Conservation (phyloP, 2,888 invertebrate genomes). For the Idaea dimidiata region DNA sequence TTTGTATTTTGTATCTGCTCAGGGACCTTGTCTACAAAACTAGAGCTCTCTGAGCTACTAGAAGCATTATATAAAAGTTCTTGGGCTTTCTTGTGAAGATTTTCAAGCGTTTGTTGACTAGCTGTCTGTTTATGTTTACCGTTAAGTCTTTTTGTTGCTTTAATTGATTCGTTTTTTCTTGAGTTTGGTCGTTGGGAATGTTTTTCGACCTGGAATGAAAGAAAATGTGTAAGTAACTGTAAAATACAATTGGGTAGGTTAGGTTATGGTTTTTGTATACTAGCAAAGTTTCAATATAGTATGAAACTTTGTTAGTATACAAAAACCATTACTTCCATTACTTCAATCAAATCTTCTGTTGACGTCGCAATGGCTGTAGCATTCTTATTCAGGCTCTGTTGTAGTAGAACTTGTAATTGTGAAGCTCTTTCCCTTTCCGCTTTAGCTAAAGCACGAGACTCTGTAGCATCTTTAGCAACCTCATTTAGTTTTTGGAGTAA, state of each 20-base stretch:
- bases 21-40: conserved; percentile 8
- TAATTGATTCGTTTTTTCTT: conserved; percentile 20
- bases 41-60: conserved; percentile 41
- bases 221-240: not conserved
- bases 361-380: conserved; percentile 26
- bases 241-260: not conserved
- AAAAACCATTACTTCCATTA: conserved; percentile 4
- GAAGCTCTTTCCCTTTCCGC: conserved; percentile 52
- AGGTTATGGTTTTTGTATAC: too few species aligned
- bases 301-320: conserved; percentile 4
- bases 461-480: conserved; percentile 57
- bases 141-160: conserved; percentile 23
- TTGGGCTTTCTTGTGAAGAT: conserved; percentile 67
- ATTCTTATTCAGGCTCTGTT: conserved; percentile 42
- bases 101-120: conserved; percentile 54
- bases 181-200: not conserved
- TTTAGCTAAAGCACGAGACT: conserved; percentile 55
- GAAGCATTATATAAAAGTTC: conserved; percentile 61
- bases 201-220: conserved; percentile 1
- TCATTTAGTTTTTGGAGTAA: conserved; percentile 62
- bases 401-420: conserved; percentile 52
- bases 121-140: conserved; percentile 37
- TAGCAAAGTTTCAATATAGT: too few species aligned
- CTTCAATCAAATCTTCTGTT: conserved; percentile 24
- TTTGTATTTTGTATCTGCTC: conserved; percentile 11